These are phyloP conservation scores for Knipowitschia caucasica DNA, from an alignment of 2,797 vertebrate genomes.

Conservation along the genomic window DNA sequence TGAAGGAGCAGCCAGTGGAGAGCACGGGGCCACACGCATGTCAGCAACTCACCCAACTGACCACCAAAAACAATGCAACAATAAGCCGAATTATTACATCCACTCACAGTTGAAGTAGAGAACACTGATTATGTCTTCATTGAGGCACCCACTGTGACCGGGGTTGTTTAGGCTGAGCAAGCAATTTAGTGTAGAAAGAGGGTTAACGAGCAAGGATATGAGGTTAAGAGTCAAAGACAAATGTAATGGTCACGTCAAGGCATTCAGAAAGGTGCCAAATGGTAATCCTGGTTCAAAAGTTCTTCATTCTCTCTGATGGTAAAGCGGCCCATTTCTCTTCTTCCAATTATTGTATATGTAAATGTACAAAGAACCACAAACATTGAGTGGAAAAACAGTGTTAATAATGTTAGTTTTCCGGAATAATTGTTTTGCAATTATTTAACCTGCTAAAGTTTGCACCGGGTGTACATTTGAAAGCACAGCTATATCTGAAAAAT, in stretches of 20 bases:
- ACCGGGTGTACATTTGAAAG: too few species aligned
- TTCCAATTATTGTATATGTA: too few species aligned
- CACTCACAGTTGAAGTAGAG: background rate
- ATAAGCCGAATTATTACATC: background rate
- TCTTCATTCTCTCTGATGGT: too few species aligned
- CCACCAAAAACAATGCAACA: slow-evolving; percentile 1
- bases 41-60: slow-evolving; percentile 23
- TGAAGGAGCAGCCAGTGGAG: slow-evolving; percentile 44
- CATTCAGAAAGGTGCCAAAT: too few species aligned
- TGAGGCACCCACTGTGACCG: background rate
- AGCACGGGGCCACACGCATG: slow-evolving; percentile 23
- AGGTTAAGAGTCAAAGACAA: background rate
- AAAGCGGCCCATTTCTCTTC: too few species aligned
- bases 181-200: background rate
- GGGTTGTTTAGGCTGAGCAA: background rate
- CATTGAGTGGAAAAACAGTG: too few species aligned
- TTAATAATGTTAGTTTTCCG: too few species aligned
- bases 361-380: too few species aligned
- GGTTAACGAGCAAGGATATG: background rate
- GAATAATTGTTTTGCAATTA: too few species aligned
- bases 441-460: too few species aligned
- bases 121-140: background rate
- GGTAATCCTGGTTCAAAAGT: too few species aligned
- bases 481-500: too few species aligned
- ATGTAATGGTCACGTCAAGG: background rate